phyloP scores from a whole-genome alignment of 37 sponge, comb jelly and placozoan genomes.

The Petrosia ficiformis region DNA sequence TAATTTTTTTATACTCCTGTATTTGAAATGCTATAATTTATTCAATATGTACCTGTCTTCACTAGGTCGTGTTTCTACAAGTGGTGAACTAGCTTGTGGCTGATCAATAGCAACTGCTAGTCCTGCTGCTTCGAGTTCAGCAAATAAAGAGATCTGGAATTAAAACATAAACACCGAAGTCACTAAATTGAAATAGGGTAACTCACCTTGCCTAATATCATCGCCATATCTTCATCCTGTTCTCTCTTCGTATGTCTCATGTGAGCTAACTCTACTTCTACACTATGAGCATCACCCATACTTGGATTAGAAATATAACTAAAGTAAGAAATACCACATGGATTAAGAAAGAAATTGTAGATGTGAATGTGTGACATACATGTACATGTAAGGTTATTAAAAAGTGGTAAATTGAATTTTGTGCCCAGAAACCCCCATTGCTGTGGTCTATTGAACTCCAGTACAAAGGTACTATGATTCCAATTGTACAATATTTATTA shows the following conservation, averaged over 20 bases:
- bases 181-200: not conserved
- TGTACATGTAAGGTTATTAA: not conserved
- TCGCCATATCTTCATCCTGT: slow-evolving; percentile 35
- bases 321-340: not conserved
- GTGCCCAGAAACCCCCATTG: no score
- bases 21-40: no score
- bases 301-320: slow-evolving; percentile 52
- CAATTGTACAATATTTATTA: not conserved
- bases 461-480: no score
- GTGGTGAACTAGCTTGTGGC: not conserved
- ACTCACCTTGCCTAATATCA: slow-evolving; percentile 52
- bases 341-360: not conserved
- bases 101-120: not conserved
- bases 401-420: no score
- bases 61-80: no score
- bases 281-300: slow-evolving; percentile 48
- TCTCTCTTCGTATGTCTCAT: slow-evolving; percentile 50
- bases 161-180: not conserved
- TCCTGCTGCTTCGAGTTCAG: not conserved
- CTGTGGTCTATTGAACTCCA: no score
- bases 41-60: no score
- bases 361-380: not conserved
- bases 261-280: slow-evolving; percentile 51
- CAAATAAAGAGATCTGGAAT: not conserved
- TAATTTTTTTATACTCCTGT: no score